phyloP scores from a whole-genome alignment of 2,888 invertebrate genomes.

The Papilio gigon region DNA sequence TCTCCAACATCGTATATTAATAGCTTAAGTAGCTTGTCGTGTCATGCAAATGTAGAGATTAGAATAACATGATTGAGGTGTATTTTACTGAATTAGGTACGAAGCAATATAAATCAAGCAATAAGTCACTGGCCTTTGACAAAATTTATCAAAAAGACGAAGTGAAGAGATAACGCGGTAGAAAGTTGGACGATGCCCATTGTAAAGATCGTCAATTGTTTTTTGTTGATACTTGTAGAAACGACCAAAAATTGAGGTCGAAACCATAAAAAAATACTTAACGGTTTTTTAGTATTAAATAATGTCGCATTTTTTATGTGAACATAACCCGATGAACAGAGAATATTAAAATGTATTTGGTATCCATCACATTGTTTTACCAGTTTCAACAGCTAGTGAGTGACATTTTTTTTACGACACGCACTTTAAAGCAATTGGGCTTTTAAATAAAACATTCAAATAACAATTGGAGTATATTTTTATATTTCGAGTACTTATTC shows the following conservation, averaged over 20 bases:
- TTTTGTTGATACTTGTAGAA: conserved; percentile 15
- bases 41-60: neutral
- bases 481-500: neutral
- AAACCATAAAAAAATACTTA: conserved; percentile 28
- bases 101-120: neutral
- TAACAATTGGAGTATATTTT: neutral
- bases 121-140: conserved; percentile 12
- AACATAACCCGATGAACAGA: no score
- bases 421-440: neutral
- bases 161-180: conserved; percentile 11
- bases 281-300: neutral
- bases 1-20: neutral
- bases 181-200: conserved; percentile 30
- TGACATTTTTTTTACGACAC: neutral
- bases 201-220: conserved; percentile 21
- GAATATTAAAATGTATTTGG: no score
- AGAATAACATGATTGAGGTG: neutral
- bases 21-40: neutral
- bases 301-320: no score
- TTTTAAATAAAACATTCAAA: neutral
- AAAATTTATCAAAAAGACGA: conserved; percentile 25
- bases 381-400: no score
- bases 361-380: no score
- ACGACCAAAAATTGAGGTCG: conserved; percentile 26
- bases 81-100: neutral